Base-by-base conservation (phyloP, 2,888 invertebrate genomes). In the Ormia ochracea region DNA sequence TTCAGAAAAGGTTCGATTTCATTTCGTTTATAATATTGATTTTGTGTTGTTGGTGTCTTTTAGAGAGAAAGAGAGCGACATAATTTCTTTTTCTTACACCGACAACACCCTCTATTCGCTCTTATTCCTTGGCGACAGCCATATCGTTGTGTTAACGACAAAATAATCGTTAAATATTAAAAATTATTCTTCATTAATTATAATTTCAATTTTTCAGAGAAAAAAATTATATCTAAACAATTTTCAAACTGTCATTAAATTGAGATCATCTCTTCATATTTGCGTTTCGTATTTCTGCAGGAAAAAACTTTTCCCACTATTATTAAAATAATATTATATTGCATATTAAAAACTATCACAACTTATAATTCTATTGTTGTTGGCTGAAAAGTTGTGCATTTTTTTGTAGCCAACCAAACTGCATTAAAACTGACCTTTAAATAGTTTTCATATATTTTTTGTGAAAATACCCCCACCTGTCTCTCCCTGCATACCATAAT, bases 381-480 rank as follows among this genome's bases (percentile, higher is more conserved):
- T 59, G 36, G 36, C 26, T 21, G 5, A 28, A 72, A 63, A 54
- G 23, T 26, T 72, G 17, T 14, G 48, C 2, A 56, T 70, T 54
- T 41, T n/a, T 59, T 9, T 38, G 17, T 52, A 48, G 61, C 52
- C 68, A 73, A 31, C 56, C n/a, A n/a, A 76, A 80, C 54, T 80
- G 80, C 61, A 76, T 80, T 80, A 76, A 63, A 70, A 68, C 63
- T 76, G 80, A 80, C 72, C 76, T 80, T 76, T 73, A 80, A 79
- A 80, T 68, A 76, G 68, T 73, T 80, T 72, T 7, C 33, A 68
- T 72, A 66, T 72, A 72, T 72, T 76, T n/a, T n/a, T 75, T 58
- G 23, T 33, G 43, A 50, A 26, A 65, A 61, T 75, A 48, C n/a
- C n/a, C n/a, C n/a, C n/a, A n/a, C n/a, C 66, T 68, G 65, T 52